Percentiles rank a stretch among this genome's conserved stretches.
Conservation (phyloP, 1,140 invertebrate genomes). For the Dolichoris vasculosae region DNA sequence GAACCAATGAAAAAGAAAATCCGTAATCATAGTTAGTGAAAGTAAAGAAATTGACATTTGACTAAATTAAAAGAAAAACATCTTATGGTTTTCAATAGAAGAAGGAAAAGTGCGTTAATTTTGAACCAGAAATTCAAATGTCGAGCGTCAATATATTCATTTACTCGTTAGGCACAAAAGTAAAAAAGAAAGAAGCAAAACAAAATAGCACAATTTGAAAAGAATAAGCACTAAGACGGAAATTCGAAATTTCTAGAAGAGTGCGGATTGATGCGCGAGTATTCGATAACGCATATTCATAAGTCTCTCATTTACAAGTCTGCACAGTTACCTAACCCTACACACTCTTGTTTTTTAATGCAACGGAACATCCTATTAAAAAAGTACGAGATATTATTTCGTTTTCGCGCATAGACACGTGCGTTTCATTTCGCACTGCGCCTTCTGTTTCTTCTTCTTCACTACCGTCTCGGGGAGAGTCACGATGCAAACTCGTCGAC, state of each 20-base stretch:
- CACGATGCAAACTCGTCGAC: no score
- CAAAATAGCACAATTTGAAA: not conserved
- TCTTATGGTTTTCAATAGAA: not conserved
- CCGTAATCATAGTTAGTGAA: not conserved
- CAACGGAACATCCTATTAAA: constrained; percentile 50
- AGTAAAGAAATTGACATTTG: not conserved
- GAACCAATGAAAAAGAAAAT: not conserved
- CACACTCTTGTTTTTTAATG: constrained; percentile 41
- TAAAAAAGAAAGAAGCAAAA: not conserved
- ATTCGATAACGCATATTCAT: constrained; percentile 33
- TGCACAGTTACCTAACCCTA: not conserved
- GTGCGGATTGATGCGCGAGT: not conserved
- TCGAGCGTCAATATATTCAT: not conserved
- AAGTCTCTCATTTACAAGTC: constrained; percentile 43
- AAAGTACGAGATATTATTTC: constrained; percentile 48
- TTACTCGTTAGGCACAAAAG: not conserved
- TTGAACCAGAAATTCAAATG: not conserved
- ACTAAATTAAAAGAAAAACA: not conserved
- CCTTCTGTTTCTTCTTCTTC: not conserved
- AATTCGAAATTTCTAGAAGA: not conserved
- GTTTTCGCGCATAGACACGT: constrained; percentile 28
- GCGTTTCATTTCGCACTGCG: no score
- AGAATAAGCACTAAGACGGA: not conserved
- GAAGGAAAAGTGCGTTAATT: not conserved
- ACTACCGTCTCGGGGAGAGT: no score